Evolutionary conservation across 2,113 vertebrate genomes (phyloP).

Genomic region (Mustela nigripes): DNA sequence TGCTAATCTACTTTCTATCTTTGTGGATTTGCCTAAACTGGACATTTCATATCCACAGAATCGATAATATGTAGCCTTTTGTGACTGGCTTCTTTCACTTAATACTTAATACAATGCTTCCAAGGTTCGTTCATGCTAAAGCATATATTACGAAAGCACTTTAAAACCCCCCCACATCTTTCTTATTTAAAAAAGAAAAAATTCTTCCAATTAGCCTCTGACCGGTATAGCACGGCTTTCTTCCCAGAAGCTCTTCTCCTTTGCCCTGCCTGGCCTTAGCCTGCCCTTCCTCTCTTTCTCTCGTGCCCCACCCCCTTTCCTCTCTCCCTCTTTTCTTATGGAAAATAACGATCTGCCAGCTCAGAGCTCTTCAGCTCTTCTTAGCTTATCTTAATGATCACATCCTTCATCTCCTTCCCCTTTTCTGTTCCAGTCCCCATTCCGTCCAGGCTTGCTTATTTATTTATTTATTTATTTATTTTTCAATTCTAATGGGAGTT

Average conservation of each 20-base stretch:
- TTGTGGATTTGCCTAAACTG: not conserved
- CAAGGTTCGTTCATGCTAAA: not conserved
- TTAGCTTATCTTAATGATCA: not conserved
- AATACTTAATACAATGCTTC: not conserved
- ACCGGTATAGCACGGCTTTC: not conserved
- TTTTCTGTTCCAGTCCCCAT: not conserved
- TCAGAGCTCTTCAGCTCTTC: not conserved
- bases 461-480: too few relatives aligned
- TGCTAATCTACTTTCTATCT: not conserved
- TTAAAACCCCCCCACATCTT: not conserved
- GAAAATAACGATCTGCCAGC: not conserved
- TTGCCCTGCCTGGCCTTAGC: too few relatives aligned
- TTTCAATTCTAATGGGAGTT: too few relatives aligned
- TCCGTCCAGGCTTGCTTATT: not conserved
- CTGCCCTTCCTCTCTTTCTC: fast-evolving
- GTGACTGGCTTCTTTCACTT: not conserved
- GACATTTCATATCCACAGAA: not conserved
- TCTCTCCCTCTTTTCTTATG: not conserved
- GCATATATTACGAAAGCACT: not conserved
- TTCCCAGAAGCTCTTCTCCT: not conserved
- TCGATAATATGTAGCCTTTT: not conserved
- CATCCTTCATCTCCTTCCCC: not conserved
- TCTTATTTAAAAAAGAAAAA: not conserved
- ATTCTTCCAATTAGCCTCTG: not conserved
- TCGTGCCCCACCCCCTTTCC: fast-evolving